These are phyloP conservation scores for Luidia sarsii DNA, from an alignment of 53 echinoderm and acorn worm genomes.

Conservation along the genomic window DNA sequence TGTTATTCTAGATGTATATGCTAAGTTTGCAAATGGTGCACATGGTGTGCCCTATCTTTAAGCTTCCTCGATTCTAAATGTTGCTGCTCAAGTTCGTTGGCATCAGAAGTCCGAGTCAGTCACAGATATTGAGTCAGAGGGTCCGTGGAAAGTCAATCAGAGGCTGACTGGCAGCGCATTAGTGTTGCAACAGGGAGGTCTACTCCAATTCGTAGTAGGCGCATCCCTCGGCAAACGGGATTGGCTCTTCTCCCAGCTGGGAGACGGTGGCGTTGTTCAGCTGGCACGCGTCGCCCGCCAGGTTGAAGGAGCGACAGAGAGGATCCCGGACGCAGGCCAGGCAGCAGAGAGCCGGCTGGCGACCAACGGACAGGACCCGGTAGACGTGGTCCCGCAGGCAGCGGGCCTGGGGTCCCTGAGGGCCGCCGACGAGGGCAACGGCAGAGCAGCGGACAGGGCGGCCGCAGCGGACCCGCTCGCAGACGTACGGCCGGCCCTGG, in stretches of 20 bases:
- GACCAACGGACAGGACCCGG: constrained; percentile 5
- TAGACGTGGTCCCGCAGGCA: constrained; percentile 34
- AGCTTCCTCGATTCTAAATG: too few relatives aligned
- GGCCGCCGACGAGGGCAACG: not conserved
- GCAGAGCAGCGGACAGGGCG: constrained; percentile 2
- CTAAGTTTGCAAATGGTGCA: too few relatives aligned
- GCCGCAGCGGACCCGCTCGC: constrained; percentile 8
- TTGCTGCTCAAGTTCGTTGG: too few relatives aligned
- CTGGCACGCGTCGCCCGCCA: constrained; percentile 10
- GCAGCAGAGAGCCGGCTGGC: constrained; percentile 26
- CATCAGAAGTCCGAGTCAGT: too few relatives aligned
- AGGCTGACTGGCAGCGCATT: too few relatives aligned
- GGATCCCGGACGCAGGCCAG: constrained; percentile 26
- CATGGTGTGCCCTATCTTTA: too few relatives aligned
- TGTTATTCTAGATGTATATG: too few relatives aligned
- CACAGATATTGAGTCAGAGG: not conserved
- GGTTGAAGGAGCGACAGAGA: constrained; percentile 38
- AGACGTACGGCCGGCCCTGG: not conserved
- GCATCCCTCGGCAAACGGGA: too few relatives aligned
- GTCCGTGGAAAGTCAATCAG: not conserved
- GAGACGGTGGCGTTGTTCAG: constrained; percentile 40
- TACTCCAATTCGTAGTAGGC: constrained; percentile 29
- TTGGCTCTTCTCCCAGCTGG: constrained; percentile 8
- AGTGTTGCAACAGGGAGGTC: too few relatives aligned
- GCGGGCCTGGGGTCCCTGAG: not conserved